A percentile compares a stretch with the other conserved stretches of the same genome.
phyloP scores from a whole-genome alignment of 2,113 vertebrate species.

The Columba janthina region DNA sequence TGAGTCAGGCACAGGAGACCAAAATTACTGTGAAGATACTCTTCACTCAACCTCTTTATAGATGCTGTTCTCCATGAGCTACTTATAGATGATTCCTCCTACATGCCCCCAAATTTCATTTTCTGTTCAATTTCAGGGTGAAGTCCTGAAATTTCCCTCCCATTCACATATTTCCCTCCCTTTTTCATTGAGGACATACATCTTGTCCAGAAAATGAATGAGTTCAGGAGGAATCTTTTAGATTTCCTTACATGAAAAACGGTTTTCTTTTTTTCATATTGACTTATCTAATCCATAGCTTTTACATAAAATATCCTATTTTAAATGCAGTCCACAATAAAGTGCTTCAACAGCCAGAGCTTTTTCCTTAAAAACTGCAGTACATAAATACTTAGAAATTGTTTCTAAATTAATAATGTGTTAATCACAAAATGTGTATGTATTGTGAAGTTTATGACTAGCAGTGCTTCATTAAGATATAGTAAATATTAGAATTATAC shows the following conservation, averaged over 20 bases:
- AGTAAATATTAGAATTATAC: neutral
- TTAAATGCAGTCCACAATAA: neutral
- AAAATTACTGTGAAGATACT: neutral
- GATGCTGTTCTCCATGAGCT: neutral
- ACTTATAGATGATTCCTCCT: neutral
- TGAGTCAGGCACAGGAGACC: neutral
- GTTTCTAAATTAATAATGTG: neutral
- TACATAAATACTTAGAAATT: neutral
- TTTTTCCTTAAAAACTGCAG: neutral
- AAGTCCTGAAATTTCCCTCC: neutral
- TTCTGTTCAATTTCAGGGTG: neutral
- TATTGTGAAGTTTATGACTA: neutral
- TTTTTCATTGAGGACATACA: neutral
- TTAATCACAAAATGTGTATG: neutral
- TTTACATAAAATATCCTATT: neutral
- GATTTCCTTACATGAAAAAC: neutral
- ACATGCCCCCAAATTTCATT: neutral
- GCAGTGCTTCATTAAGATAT: neutral
- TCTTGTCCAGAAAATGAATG: neutral
- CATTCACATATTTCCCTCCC: fast-evolving
- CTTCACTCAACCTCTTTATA: neutral
- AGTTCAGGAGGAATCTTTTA: neutral
- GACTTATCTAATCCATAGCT: neutral
- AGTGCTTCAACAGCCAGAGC: neutral
- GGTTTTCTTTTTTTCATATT: neutral